Percentiles rank a stretch among this genome's conserved stretches.
phyloP scores from a whole-genome alignment of 2,113 vertebrate species.

The Macaca fascicularis region T2T-MFA8v1.1 NC_088381.1:145052001-145052500 shows the following conservation, averaged over 20 bases:
- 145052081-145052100: not conserved
- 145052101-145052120: not conserved
- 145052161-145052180: not conserved
- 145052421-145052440: not conserved
- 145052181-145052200: not conserved
- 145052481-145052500: not conserved
- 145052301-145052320: not conserved
- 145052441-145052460: not conserved
- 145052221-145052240: not conserved
- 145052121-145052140: not conserved
- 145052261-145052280: not conserved
- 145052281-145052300: not conserved
- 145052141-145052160: not conserved
- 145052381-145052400: not conserved
- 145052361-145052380: not conserved
- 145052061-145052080: conserved; percentile 25
- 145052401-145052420: not conserved
- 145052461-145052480: not conserved
- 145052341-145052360: not conserved
- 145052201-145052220: not conserved
- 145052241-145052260: not conserved
- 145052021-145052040: conserved; percentile 14
- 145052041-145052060: not conserved
- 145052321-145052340: not conserved
- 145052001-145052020: conserved; percentile 55